Evolutionary conservation across 2,888 invertebrate species (phyloP).

Genomic region (Drosophila nigritarsus): DNA sequence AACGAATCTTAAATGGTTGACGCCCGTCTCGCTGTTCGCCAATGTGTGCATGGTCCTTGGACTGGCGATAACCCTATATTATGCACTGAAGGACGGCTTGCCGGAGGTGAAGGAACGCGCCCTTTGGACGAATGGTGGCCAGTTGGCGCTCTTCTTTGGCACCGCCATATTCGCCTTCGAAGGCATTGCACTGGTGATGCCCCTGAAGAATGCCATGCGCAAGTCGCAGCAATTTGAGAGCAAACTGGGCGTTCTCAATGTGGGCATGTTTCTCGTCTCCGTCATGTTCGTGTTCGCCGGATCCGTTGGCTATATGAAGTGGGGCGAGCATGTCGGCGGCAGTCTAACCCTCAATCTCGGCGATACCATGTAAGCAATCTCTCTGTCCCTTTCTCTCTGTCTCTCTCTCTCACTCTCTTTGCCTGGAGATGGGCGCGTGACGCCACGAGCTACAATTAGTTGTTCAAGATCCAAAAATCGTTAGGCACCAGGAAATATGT

Average conservation of each 20-base stretch:
- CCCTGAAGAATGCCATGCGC: conserved; percentile 96
- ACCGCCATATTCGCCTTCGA: conserved; percentile 98
- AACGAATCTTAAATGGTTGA: conserved; percentile 92
- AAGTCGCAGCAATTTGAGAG: conserved; percentile 91
- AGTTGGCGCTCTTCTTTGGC: conserved; percentile 96
- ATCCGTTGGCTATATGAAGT: conserved; percentile 94
- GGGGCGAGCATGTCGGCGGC: conserved; percentile 92
- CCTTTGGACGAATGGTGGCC: conserved; percentile 87
- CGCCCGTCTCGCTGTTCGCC: conserved; percentile 95
- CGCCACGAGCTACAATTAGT: too few species aligned
- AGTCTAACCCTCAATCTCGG: conserved; percentile 96
- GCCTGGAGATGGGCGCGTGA: not conserved
- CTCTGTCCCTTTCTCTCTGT: rapidly evolving
- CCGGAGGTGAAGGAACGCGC: conserved; percentile 87
- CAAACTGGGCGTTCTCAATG: conserved; percentile 93
- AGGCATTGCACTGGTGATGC: conserved; percentile 97
- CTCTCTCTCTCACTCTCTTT: not conserved
- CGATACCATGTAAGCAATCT: conserved; percentile 76
- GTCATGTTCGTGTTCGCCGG: conserved; percentile 92
- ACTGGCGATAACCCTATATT: conserved; percentile 94
- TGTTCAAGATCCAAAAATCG: too few species aligned
- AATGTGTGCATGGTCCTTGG: conserved; percentile 94
- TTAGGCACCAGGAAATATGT: too few species aligned
- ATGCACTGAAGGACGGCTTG: conserved; percentile 92
- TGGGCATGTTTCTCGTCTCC: conserved; percentile 92